Evolutionary conservation across 2,113 vertebrate genomes (phyloP).

Genomic region (Mormyrus iriodes): DNA sequence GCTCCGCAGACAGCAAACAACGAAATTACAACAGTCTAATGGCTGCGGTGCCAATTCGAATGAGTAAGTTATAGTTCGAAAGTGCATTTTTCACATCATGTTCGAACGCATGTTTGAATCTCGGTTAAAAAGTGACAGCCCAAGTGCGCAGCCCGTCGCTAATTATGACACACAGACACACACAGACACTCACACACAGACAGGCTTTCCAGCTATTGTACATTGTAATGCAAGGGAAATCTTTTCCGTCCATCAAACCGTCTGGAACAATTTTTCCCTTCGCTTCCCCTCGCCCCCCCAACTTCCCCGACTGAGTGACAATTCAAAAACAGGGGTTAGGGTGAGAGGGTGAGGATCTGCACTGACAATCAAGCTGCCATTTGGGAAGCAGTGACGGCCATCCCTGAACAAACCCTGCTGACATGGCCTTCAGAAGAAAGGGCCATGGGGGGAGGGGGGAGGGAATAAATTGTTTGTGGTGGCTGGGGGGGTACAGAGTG

Average conservation of each 20-base stretch:
- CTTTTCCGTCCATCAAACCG: constrained; percentile 5
- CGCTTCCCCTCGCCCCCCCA: neutral
- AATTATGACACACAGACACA: neutral
- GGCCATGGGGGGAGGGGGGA: neutral
- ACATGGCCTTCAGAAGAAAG: neutral
- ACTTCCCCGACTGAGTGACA: constrained; percentile 12
- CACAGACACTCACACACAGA: too few species aligned
- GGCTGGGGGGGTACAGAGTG: neutral
- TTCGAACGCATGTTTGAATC: too few species aligned
- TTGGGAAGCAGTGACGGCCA: constrained; percentile 1
- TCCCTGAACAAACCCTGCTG: neutral
- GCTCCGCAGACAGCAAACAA: too few species aligned
- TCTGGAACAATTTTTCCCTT: neutral
- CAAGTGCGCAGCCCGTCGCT: neutral
- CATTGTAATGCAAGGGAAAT: constrained; percentile 19
- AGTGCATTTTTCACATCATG: too few species aligned
- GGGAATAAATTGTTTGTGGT: neutral
- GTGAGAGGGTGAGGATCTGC: constrained; percentile 10
- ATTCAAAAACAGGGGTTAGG: neutral
- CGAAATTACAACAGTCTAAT: too few species aligned
- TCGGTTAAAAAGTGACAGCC: too few species aligned
- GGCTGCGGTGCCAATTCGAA: too few species aligned
- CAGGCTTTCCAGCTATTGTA: neutral
- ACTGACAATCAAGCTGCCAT: constrained; percentile 4
- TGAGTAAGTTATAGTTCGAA: too few species aligned